Conservation (phyloP, 2,113 vertebrate species). For the Hydropotes inermis region DNA sequence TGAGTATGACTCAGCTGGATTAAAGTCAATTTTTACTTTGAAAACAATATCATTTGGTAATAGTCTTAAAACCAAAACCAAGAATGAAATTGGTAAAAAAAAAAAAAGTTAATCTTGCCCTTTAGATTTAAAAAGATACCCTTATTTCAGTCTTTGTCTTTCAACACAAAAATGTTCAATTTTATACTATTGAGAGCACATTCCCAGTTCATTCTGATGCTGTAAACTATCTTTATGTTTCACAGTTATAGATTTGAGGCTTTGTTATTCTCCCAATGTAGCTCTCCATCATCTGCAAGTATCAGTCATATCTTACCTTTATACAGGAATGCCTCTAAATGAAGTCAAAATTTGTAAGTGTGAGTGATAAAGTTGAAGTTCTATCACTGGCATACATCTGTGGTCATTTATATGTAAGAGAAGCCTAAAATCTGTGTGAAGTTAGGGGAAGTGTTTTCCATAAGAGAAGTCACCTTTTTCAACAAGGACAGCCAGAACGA, state of each 20-base stretch:
- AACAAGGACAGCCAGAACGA: background rate
- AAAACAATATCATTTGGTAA: background rate
- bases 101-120: background rate
- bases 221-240: background rate
- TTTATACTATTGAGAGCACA: background rate
- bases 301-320: background rate
- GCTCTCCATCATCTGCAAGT: background rate
- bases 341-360: background rate
- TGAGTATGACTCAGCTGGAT: background rate
- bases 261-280: background rate
- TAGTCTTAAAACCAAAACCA: background rate
- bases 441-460: background rate
- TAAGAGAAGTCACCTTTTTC: background rate
- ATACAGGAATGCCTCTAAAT: background rate
- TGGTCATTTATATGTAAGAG: background rate
- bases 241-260: background rate
- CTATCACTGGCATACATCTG: background rate
- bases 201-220: background rate
- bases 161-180: background rate
- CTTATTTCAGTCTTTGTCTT: background rate
- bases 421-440: background rate
- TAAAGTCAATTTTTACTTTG: background rate
- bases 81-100: background rate
- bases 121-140: background rate
- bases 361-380: conserved; percentile 32